These are phyloP conservation scores for Heteronetta atricapilla DNA, from an alignment of 2,113 vertebrate genomes.

Conservation along the genomic window DNA sequence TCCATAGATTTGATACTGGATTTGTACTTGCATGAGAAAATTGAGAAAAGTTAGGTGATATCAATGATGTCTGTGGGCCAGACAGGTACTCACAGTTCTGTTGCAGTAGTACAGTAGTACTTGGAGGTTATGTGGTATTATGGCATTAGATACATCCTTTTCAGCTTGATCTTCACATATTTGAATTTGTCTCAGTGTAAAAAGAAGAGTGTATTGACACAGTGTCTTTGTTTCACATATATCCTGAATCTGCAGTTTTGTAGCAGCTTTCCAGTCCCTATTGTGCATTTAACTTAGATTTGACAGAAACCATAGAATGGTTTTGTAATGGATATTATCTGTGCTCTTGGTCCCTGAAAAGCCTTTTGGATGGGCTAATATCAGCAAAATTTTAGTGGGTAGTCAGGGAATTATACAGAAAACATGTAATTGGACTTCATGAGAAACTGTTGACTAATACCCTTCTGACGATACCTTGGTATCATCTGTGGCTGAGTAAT, in stretches of 20 bases:
- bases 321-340: slow-evolving; percentile 70
- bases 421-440: slow-evolving; percentile 74
- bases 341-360: slow-evolving; percentile 69
- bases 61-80: not conserved
- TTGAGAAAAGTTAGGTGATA: not conserved
- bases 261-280: slow-evolving; percentile 55
- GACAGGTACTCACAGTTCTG: not conserved
- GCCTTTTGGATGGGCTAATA: slow-evolving; percentile 72
- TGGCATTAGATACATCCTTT: not conserved
- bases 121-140: not conserved
- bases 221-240: slow-evolving; percentile 56
- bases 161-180: not conserved
- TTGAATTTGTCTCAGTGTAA: not conserved
- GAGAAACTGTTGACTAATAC: slow-evolving; percentile 72
- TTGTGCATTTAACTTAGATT: slow-evolving; percentile 70
- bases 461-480: slow-evolving; percentile 56
- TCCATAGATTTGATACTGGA: not conserved
- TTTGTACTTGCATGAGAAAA: not conserved
- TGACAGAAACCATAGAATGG: slow-evolving; percentile 68
- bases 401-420: slow-evolving; percentile 74
- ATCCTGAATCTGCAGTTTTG: slow-evolving; percentile 73
- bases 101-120: accelerated
- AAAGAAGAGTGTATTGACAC: not conserved
- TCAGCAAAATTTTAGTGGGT: slow-evolving; percentile 80
- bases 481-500: slow-evolving; percentile 72